Evolutionary conservation across 1,140 invertebrate species (phyloP).

Genomic region (Condylostylus longicornis): DNA sequence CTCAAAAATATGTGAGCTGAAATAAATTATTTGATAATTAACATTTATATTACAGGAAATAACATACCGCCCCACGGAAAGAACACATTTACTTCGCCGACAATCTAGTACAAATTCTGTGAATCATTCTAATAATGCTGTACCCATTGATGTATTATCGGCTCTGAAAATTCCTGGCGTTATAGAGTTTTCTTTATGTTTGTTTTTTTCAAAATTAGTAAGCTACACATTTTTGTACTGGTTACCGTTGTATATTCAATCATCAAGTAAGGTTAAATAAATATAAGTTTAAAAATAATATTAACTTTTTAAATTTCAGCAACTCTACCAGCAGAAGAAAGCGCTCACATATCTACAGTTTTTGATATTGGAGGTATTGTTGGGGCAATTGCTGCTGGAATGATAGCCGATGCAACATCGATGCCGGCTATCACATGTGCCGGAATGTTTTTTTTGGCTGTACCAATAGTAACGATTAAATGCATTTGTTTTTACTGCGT

Average conservation of each 20-base stretch:
- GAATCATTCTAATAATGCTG: slow-evolving; percentile 28
- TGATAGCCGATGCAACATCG: slow-evolving; percentile 66
- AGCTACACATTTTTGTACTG: slow-evolving; percentile 96
- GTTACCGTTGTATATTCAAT: slow-evolving; percentile 80
- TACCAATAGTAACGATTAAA: slow-evolving; percentile 57
- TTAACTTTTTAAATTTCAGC: slow-evolving; percentile 35
- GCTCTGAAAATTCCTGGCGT: slow-evolving; percentile 84
- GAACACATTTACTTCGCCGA: slow-evolving; percentile 29
- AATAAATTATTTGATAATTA: neutral
- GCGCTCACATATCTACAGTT: slow-evolving; percentile 73
- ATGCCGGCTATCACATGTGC: slow-evolving; percentile 75
- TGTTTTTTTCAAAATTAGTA: slow-evolving; percentile 96
- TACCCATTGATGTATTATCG: slow-evolving; percentile 60
- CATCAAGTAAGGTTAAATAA: slow-evolving; percentile 51
- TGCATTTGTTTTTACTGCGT: slow-evolving; percentile 7
- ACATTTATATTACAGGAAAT: slow-evolving; percentile 31
- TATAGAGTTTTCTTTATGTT: slow-evolving; percentile 79
- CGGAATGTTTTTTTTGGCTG: slow-evolving; percentile 62
- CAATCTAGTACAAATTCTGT: neutral
- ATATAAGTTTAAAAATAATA: neutral
- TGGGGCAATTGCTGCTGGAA: slow-evolving; percentile 78
- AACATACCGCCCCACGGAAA: slow-evolving; percentile 32
- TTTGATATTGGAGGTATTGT: slow-evolving; percentile 84
- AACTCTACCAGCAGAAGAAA: slow-evolving; percentile 46
- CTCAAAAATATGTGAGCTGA: neutral